Evolutionary conservation across 2,888 invertebrate genomes (phyloP).

Genomic region (Petrophora chlorosata): DNA sequence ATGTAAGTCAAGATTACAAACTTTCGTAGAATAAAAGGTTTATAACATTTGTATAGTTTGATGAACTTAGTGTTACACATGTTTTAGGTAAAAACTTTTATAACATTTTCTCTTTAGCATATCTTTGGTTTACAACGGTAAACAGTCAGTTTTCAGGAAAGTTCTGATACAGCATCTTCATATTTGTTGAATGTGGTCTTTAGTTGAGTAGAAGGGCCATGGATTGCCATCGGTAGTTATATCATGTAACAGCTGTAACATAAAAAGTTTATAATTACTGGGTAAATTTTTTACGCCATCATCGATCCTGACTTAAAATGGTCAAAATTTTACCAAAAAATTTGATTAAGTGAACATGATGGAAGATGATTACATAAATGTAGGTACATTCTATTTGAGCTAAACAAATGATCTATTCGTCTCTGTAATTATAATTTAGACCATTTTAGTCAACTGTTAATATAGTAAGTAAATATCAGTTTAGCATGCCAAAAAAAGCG

Average conservation of each 20-base stretch:
- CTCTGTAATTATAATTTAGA: conserved; percentile 17
- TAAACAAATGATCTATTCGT: too few relatives aligned
- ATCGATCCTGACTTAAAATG: conserved; percentile 17
- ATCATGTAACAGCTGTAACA: conserved; percentile 54
- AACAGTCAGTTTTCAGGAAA: conserved; percentile 20
- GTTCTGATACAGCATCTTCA: conserved; percentile 33
- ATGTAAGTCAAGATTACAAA: too few relatives aligned
- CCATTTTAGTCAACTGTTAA: conserved; percentile 18
- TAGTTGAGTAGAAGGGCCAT: conserved; percentile 56
- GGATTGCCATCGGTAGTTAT: conserved; percentile 42
- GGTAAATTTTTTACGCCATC: not conserved
- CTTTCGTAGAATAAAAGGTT: too few relatives aligned
- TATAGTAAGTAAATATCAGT: conserved; percentile 1
- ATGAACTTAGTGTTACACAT: too few relatives aligned
- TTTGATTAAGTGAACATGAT: too few relatives aligned
- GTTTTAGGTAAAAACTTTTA: too few relatives aligned
- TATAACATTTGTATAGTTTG: not conserved
- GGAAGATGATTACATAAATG: too few relatives aligned
- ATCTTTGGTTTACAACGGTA: conserved; percentile 12
- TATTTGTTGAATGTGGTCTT: conserved; percentile 44
- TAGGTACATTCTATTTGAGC: too few relatives aligned
- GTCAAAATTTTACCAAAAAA: conserved; percentile 8
- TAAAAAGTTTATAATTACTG: conserved; percentile 16
- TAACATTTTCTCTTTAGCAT: not conserved
- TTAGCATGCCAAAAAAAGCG: conserved; percentile 37